Evolutionary conservation across 53 echinoderm and acorn worm genomes (phyloP), one percentile per base, ranked within the genome.

Genomic region (Henricia sp.): DNA sequence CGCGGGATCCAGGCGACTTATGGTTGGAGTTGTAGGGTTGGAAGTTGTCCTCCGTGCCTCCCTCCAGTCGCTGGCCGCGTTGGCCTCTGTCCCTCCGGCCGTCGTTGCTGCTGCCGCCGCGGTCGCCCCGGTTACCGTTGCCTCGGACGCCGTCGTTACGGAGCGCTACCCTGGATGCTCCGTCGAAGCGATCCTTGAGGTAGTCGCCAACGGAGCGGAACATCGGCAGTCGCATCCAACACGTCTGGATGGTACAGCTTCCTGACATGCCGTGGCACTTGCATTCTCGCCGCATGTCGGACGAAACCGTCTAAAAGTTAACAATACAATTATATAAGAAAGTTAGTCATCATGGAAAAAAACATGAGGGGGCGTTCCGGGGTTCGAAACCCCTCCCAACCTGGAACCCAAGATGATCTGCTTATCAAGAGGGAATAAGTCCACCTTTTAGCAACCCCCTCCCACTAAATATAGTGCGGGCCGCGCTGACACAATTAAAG

Each of bases 231-330:
- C 94, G 72, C 97, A 97, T 97, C 94, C 94, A 97, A 67, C 97
- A 97, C 13, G 97, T 97, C 46, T 90, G 40, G 37, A 97, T 72
- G 20, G 91, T 85, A 69, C 97, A 97, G 77, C 97, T 97, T 16
- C 97, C 97, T 11, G 97, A 97, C 97, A 97, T 97, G 6, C 97
- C 97, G 82, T 97, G 97, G 72, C 97, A 97, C 58, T 97, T 97
- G 46, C 97, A 97, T 33, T 94, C 94, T 50, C 78, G 83, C 5
- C 85, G 78, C 97, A 97, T 97, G 57, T 88, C 93, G 14, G 82
- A 82, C 11, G 90, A 76, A 33, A 97, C 90, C 46, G 94, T 94
- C 97, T 97, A 88, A 0, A 83, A 69, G 62, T 40, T 9, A 67
- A 33, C 13, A 72, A 32, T 29, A 24, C 41, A 67, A 46, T 26